Conservation (phyloP, 1,140 invertebrate genomes). For the Aphelinus certus region DNA sequence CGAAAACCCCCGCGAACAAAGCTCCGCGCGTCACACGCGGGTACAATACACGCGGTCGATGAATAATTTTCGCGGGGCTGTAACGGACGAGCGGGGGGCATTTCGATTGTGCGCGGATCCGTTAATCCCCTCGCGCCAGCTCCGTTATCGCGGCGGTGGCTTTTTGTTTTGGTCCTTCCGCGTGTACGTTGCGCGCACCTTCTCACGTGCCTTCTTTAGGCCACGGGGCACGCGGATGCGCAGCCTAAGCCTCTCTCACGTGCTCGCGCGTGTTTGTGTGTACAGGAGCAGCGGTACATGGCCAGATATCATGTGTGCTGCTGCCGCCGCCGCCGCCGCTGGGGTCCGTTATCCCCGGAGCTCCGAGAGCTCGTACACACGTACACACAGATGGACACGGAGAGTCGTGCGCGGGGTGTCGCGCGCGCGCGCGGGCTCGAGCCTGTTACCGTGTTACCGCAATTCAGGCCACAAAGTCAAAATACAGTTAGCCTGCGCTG, state of each 20-base stretch:
- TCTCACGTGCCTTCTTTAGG: slow-evolving; percentile 35
- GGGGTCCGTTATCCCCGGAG: background rate
- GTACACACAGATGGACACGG: background rate
- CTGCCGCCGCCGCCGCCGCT: no score
- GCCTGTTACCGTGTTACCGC: slow-evolving; percentile 67
- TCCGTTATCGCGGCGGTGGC: background rate
- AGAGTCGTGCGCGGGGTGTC: slow-evolving; percentile 24
- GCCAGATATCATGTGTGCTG: no score
- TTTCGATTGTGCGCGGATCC: no score
- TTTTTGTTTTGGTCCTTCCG: slow-evolving; percentile 14
- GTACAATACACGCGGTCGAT: no score
- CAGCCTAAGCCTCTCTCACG: background rate
- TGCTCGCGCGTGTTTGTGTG: background rate
- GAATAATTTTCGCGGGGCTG: background rate
- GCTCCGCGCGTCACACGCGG: background rate
- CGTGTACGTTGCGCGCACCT: background rate
- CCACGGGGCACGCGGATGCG: slow-evolving; percentile 25
- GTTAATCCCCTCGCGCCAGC: no score
- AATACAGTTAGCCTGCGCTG: slow-evolving; percentile 65
- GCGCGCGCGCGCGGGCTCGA: slow-evolving; percentile 24
- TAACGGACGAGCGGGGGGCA: background rate
- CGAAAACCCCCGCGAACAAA: no score
- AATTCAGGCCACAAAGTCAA: slow-evolving; percentile 69
- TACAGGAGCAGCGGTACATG: background rate
- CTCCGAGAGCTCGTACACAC: background rate